Conservation (phyloP, 2,797 vertebrate species). For the Darevskia nairensis region DNA sequence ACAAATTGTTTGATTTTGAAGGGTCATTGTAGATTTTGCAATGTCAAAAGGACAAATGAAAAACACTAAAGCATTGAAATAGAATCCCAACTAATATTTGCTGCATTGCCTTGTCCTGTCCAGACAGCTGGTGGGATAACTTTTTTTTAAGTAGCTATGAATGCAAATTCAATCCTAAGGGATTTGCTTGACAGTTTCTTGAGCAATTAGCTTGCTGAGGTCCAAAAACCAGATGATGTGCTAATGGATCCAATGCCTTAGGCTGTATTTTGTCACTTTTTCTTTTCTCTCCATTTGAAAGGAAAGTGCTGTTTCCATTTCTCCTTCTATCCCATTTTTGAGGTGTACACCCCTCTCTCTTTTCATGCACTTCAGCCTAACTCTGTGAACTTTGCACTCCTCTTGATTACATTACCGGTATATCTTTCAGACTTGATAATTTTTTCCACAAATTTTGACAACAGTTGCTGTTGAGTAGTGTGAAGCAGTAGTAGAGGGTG, state of each 20-base stretch:
- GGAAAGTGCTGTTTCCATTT: neutral
- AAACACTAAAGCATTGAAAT: neutral
- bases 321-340: neutral
- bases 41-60: neutral
- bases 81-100: slow-evolving; percentile 10
- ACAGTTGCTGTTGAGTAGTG: neutral
- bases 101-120: neutral
- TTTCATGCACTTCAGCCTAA: neutral
- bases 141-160: neutral
- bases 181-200: neutral
- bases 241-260: neutral
- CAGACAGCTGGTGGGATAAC: neutral
- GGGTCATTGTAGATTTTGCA: neutral
- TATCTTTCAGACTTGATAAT: neutral
- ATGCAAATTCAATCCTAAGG: neutral
- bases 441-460: neutral
- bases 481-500: neutral
- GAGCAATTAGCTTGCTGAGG: neutral
- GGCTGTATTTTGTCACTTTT: neutral
- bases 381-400: neutral
- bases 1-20: neutral
- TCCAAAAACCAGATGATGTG: neutral
- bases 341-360: neutral
- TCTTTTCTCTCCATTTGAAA: neutral
- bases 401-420: no score